Percentiles rank a stretch among this genome's conserved stretches.
Evolutionary conservation across 2,797 vertebrate species (phyloP).

Genomic region (Cryptoprocta ferox): DNA sequence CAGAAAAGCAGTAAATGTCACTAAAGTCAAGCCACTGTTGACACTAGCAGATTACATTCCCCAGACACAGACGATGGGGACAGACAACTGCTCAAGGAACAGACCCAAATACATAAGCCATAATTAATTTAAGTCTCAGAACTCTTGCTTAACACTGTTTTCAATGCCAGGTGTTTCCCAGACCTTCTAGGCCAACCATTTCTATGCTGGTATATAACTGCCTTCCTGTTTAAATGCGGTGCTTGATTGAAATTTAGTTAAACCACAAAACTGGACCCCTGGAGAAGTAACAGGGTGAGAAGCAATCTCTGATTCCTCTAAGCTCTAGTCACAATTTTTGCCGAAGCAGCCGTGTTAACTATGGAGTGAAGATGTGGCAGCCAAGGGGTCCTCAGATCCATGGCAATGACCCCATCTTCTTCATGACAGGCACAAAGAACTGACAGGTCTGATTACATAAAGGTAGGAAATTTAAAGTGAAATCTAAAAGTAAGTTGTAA

Average conservation of each 20-base stretch:
- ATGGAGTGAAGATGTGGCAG: neutral
- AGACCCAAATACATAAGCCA: neutral
- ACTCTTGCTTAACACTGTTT: neutral
- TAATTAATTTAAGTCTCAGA: neutral
- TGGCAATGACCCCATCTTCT: neutral
- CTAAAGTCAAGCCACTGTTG: neutral
- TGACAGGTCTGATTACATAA: neutral
- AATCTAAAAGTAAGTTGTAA: constrained; percentile 21
- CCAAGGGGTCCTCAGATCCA: neutral
- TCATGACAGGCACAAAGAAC: neutral
- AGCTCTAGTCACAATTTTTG: neutral
- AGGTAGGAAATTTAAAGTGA: neutral
- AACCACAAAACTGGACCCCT: neutral
- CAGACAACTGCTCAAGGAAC: neutral
- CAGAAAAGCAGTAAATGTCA: constrained; percentile 75
- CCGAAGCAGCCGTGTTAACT: neutral
- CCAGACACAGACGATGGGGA: neutral
- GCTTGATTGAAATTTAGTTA: neutral
- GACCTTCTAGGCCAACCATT: neutral
- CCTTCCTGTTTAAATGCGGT: neutral
- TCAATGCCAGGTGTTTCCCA: neutral
- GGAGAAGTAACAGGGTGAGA: neutral
- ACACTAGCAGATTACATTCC: neutral
- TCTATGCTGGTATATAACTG: neutral
- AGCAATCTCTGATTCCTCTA: neutral